Evolutionary conservation across 2,888 invertebrate genomes (phyloP), one percentile per base, ranked within the genome.

Genomic region (Sminthurides aquaticus): DNA sequence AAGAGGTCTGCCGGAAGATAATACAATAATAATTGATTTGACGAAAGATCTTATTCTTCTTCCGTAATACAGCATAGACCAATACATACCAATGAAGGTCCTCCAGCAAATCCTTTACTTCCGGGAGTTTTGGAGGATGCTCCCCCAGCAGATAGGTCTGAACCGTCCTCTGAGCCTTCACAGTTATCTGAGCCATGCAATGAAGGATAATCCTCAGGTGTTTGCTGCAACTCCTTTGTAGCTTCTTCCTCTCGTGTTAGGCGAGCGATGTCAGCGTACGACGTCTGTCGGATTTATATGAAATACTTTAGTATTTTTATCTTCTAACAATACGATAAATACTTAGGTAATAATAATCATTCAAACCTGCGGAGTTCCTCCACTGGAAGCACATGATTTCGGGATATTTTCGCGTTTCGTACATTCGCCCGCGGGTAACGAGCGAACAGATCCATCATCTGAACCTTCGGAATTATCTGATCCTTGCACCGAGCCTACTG

Each of bases 401-500:
- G 71, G 71, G 28, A 71, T 65, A 34, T 60, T 57, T 49, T 70
- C 70, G 11, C 67, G 57, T n/a, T 67, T 65, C 48, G 70, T 70
- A 57, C 73, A 70, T 49, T 69, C 70, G 18, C 61, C 58, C 18
- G 62, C 57, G n/a, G 74, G 74, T 0, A 72, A 62, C 28, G 74
- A 74, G 57, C 72, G 49, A 1, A 74, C 72, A 1, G 71, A 71
- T 18, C 70, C 72, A 29, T 70, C 69, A 62, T 72, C 72, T 0
- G 72, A 72, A 26, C 68, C 67, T 27, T 69, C 70, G 8, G 69
- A 68, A 49, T 72, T 70, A 25, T 71, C 72, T 24, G 71, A 72
- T 15, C 71, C 72, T 56, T 69, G 71, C 28, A 67, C 73, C 2
- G 72, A 72, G 1, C 71, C 73, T 2, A 72, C 71, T 0, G 72